A percentile compares a stretch with the other conserved stretches of the same genome.
phyloP scores from a whole-genome alignment of 2,113 vertebrate species.

The Chitala chitala region DNA sequence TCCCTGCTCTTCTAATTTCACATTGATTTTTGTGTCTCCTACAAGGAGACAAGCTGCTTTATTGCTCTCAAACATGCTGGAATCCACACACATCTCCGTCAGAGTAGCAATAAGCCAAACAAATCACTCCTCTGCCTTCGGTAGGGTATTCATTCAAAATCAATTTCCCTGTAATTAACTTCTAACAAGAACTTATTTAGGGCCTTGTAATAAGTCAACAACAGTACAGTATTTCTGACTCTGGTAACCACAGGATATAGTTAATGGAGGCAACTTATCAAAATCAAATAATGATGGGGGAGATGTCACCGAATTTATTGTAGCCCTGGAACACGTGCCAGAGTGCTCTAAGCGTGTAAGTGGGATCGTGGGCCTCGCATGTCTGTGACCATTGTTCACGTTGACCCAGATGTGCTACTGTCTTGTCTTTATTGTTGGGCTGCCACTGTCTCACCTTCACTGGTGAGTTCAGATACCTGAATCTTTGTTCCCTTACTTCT shows the following conservation, averaged over 20 bases:
- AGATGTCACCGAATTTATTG: no score
- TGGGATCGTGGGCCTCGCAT: no score
- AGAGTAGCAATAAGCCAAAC: background rate
- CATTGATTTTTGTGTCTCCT: background rate
- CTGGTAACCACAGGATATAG: background rate
- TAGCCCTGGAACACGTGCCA: no score
- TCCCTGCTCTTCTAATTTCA: background rate
- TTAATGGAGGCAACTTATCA: no score
- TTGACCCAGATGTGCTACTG: no score
- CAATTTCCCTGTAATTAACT: constrained; percentile 1
- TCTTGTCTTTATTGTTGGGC: background rate
- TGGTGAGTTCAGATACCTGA: background rate
- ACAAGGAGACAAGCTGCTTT: background rate
- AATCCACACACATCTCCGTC: background rate
- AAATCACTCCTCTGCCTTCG: background rate
- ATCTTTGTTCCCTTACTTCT: background rate
- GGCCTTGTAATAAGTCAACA: background rate
- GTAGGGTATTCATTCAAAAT: constrained; percentile 2
- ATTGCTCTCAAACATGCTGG: background rate
- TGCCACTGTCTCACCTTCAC: background rate
- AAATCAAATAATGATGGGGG: no score
- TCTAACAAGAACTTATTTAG: constrained; percentile 9
- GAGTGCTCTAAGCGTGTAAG: no score
- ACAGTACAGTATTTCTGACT: background rate
- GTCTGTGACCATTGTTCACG: no score